Conservation (phyloP, 2,113 vertebrate species). For the Indicator maculatus region DNA sequence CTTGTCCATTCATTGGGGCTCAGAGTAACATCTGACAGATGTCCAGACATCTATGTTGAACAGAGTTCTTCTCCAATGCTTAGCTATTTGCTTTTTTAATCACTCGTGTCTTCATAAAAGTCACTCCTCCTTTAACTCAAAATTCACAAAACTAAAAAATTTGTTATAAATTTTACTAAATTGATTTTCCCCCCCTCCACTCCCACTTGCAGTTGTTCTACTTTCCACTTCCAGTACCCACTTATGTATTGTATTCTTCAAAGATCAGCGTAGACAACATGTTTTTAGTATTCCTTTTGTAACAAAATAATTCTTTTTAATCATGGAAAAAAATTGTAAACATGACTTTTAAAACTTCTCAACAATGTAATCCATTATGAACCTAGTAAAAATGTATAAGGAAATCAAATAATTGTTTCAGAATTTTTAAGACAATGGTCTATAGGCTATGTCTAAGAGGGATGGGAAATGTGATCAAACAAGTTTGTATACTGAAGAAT, state of each 20-base stretch:
- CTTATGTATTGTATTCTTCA: not conserved
- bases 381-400: not conserved
- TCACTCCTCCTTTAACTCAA: constrained; percentile 35
- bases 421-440: not conserved
- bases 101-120: constrained; percentile 53
- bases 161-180: not conserved
- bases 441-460: not conserved
- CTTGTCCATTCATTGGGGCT: constrained; percentile 72
- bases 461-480: not conserved
- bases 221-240: constrained; percentile 22
- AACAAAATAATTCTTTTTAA: not conserved
- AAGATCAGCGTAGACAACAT: not conserved
- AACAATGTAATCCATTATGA: not conserved
- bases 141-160: constrained; percentile 1
- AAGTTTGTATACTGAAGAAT: not conserved
- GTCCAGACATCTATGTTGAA: constrained; percentile 63
- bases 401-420: not conserved
- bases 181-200: not conserved
- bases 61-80: constrained; percentile 54
- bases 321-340: not conserved
- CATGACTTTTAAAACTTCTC: not conserved
- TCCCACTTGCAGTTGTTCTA: not conserved
- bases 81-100: constrained; percentile 63
- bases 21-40: constrained; percentile 78
- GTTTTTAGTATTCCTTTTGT: not conserved